phyloP scores from a whole-genome alignment of 1,140 invertebrate species.

The Cheumatopsyche charites region DNA sequence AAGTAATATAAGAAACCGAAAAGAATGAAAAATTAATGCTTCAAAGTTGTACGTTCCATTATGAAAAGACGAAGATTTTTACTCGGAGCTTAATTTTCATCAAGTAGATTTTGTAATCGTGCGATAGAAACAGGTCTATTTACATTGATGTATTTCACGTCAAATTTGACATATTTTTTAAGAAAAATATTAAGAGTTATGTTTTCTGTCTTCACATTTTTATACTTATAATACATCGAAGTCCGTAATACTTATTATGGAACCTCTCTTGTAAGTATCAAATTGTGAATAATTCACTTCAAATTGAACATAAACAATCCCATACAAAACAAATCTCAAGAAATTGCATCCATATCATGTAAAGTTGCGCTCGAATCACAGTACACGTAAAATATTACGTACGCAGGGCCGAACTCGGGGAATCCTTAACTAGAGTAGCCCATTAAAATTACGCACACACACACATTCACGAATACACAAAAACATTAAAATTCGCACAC shows the following conservation, averaged over 20 bases:
- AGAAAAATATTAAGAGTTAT: too few species aligned
- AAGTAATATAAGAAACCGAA: neutral
- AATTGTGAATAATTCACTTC: too few species aligned
- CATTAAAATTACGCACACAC: constrained; percentile 27
- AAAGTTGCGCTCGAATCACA: neutral
- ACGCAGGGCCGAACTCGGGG: neutral
- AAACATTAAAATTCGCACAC: too few species aligned
- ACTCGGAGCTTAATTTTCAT: neutral
- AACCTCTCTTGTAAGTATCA: too few species aligned
- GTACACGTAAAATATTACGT: neutral
- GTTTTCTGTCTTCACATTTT: too few species aligned
- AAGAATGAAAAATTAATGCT: constrained; percentile 9
- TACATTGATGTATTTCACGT: too few species aligned
- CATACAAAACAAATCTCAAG: neutral
- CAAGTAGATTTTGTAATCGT: neutral
- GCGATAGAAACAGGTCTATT: too few species aligned
- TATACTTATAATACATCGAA: too few species aligned
- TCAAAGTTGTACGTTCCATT: constrained; percentile 25
- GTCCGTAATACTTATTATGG: too few species aligned
- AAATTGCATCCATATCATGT: constrained; percentile 1
- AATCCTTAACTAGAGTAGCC: constrained; percentile 9
- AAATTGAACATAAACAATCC: too few species aligned
- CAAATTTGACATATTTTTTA: too few species aligned
- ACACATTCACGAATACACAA: too few species aligned
- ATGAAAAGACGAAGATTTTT: constrained; percentile 7